A percentile compares a stretch with the other conserved stretches of the same genome.
Conservation (phyloP, 2,113 vertebrate species). For the Sinocyclocheilus anshuiensis region DNA sequence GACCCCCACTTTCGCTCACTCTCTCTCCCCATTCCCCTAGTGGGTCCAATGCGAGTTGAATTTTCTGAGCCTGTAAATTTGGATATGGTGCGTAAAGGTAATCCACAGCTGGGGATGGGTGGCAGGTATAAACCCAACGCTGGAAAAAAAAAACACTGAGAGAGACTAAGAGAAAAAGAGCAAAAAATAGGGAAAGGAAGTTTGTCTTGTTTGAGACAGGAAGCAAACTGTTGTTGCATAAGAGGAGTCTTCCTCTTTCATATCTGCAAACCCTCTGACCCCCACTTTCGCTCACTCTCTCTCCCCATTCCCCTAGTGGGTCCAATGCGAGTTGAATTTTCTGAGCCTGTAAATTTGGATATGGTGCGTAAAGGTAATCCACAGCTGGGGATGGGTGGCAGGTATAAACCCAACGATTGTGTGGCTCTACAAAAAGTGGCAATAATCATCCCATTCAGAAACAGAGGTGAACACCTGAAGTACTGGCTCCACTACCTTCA, state of each 20-base stretch:
- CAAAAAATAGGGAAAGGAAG: not conserved
- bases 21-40: slow-evolving; percentile 43
- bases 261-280: not conserved
- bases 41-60: slow-evolving; percentile 64
- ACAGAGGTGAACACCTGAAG: slow-evolving; percentile 82
- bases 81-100: slow-evolving; percentile 70
- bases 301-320: slow-evolving; percentile 38
- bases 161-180: not conserved
- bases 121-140: slow-evolving; percentile 73
- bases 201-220: not conserved
- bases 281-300: slow-evolving; percentile 16
- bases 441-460: slow-evolving; percentile 84
- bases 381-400: slow-evolving; percentile 75
- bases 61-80: slow-evolving; percentile 76
- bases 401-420: slow-evolving; percentile 74
- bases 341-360: slow-evolving; percentile 72
- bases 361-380: slow-evolving; percentile 72
- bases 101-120: slow-evolving; percentile 73
- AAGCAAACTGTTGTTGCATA: not conserved
- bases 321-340: slow-evolving; percentile 73
- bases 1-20: not conserved
- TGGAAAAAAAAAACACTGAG: not conserved
- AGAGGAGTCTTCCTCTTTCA: not conserved
- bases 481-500: slow-evolving; percentile 84
- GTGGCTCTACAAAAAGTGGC: slow-evolving; percentile 83